Evolutionary conservation across 92 coral and sea anemone genomes (phyloP), one percentile per base, ranked within the genome.

Genomic region (Heliopora coerulea): DNA sequence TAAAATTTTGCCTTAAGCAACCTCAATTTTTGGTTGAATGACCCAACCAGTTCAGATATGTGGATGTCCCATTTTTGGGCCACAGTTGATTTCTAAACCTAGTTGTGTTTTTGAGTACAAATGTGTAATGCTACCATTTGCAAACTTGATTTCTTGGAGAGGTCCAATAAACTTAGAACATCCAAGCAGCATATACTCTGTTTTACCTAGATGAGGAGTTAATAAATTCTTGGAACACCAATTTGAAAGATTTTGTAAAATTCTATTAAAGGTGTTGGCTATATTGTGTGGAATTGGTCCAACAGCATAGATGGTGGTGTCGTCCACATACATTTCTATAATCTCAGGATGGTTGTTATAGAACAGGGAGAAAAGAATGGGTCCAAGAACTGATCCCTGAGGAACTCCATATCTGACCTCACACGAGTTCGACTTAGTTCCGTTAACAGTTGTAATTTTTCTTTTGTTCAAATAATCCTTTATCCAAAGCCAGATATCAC

Each of bases 281-380:
- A 76, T 46, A 13, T 14, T 13, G 31, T 62, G 73, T n/a, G 29
- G 34, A 23, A 39, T 41, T 27, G 56, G 54, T 2, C 73, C 73
- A 26, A 75, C 25, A 27, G 56, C 46, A 32, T 59, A 74, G n/a
- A 41, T 58, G 32, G 75, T 73, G 54, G 86, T 52, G 30, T 77
- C 87, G 8, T 48, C 75, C 33, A 75, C 75, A 37, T 68, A 83
- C 80, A 78, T 83, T 56, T 69, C 49, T 28, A 60, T 41, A 32
- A 78, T 46, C 33, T 72, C 33, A 18, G 68, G 67, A 1, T 26
- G 67, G 21, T 50, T 41, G 21, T 61, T 33, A 32, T 48, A 33
- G n/a, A 62, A 62, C 24, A 62, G 12, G 8, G 69, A 14, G 34
- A 62, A 62, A 11, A 62, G 27, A 62, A 62, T 62, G 49, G 69